Evolutionary conservation across 1,140 invertebrate species (phyloP).

Genomic region (Brachionus asplanchnoidis): DNA sequence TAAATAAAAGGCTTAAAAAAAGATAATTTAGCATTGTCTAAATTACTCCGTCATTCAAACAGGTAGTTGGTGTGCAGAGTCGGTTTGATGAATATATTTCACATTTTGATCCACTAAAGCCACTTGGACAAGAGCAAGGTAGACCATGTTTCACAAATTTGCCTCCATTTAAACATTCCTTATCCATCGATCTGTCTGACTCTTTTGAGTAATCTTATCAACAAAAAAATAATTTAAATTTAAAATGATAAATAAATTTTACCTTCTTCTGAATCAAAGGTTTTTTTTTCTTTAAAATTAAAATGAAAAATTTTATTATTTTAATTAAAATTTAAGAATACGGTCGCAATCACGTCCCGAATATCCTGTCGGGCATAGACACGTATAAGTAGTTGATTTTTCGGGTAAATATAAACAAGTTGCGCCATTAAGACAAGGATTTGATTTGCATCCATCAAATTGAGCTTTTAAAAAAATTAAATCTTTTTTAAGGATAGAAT

Average conservation of each 20-base stretch:
- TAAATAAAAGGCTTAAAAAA: background rate
- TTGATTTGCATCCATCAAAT: background rate
- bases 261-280: background rate
- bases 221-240: background rate
- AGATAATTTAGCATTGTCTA: background rate
- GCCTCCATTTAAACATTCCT: background rate
- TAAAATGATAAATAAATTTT: background rate
- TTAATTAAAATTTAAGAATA: background rate
- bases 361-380: background rate
- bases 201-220: background rate
- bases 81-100: constrained; percentile 62
- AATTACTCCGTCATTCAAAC: background rate
- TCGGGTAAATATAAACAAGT: background rate
- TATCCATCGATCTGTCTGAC: too few species aligned
- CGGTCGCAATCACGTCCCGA: background rate
- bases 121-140: constrained; percentile 69
- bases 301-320: background rate
- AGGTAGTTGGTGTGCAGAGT: background rate
- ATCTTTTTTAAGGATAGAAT: background rate
- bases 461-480: background rate
- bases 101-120: constrained; percentile 83
- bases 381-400: background rate
- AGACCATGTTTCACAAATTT: background rate
- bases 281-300: background rate
- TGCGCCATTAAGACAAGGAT: background rate